A percentile compares a stretch with the other conserved stretches of the same genome.
These are phyloP conservation scores for Pollicipes pollicipes DNA, from an alignment of 1,140 invertebrate species.

Conservation along the genomic window DNA sequence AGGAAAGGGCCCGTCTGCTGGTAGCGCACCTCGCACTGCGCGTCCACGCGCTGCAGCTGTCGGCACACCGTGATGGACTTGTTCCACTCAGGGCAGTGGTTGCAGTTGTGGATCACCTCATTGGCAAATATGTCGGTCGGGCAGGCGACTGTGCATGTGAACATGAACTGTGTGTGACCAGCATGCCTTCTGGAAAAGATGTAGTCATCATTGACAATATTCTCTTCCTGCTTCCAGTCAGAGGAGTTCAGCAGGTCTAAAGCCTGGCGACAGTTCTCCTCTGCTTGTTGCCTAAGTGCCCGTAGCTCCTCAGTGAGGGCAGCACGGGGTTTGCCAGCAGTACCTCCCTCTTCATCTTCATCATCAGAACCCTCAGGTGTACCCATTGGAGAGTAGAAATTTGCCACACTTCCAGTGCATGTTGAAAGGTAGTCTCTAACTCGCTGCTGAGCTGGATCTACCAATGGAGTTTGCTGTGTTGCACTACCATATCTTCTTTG, in stretches of 20 bases:
- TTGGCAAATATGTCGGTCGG: neutral
- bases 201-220: neutral
- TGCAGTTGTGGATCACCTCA: neutral
- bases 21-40: neutral
- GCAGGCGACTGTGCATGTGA: neutral
- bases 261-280: neutral
- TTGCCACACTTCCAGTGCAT: neutral
- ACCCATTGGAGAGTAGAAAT: conserved; percentile 2
- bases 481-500: neutral
- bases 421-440: neutral
- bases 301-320: neutral
- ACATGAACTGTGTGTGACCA: neutral
- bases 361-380: neutral
- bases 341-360: neutral
- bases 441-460: neutral
- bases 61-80: neutral
- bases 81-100: conserved; percentile 2
- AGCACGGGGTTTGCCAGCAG: neutral
- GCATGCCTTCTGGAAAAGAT: neutral
- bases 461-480: neutral
- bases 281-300: neutral
- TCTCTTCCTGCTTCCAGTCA: neutral
- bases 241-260: neutral
- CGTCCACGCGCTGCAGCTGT: neutral
- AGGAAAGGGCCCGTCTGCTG: neutral